These are phyloP conservation scores for Arctopsyche grandis DNA, from an alignment of 1,140 invertebrate species.

Conservation along the genomic window DNA sequence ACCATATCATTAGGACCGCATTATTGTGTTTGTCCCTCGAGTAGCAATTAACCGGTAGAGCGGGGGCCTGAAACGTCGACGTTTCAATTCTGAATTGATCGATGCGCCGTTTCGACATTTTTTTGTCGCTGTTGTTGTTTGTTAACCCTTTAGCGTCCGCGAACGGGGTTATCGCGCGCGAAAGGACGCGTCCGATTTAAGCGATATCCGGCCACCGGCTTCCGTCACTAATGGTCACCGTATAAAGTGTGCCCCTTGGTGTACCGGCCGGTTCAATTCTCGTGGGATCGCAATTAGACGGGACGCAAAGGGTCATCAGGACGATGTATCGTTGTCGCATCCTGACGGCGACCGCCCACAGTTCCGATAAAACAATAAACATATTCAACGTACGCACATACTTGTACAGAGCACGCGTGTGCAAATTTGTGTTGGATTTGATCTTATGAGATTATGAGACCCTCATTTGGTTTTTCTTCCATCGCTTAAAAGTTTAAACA, in stretches of 20 bases:
- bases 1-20: slow-evolving; percentile 49
- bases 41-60: neutral
- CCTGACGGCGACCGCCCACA: neutral
- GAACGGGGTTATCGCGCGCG: neutral
- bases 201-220: slow-evolving; percentile 1
- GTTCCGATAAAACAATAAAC: no score
- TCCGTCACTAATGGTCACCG: slow-evolving; percentile 33
- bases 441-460: no score
- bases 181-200: no score
- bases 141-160: neutral
- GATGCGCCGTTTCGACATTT: neutral
- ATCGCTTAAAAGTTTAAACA: no score
- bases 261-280: slow-evolving; percentile 33
- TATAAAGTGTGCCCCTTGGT: slow-evolving; percentile 11
- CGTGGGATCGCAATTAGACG: slow-evolving; percentile 36
- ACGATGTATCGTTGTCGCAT: neutral
- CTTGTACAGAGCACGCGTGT: no score
- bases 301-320: neutral
- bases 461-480: no score
- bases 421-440: neutral
- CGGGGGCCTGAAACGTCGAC: neutral
- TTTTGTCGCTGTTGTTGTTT: no score
- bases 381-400: no score
- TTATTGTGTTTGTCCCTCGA: slow-evolving; percentile 25
- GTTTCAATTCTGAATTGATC: neutral